These are phyloP conservation scores for Sparidentex hasta DNA, from an alignment of 2,797 vertebrate species.

Conservation along the genomic window DNA sequence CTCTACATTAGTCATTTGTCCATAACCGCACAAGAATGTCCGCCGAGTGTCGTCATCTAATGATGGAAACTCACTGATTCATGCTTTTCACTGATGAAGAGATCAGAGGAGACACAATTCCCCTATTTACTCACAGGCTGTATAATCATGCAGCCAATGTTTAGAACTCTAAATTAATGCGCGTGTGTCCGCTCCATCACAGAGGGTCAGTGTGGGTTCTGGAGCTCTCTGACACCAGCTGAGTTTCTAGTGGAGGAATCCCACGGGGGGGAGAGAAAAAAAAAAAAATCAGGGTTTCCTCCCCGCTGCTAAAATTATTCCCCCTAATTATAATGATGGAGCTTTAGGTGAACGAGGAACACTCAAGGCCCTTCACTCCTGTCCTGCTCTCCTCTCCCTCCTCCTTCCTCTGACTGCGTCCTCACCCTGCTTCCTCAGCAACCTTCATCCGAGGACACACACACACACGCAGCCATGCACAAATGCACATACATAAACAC, in stretches of 20 bases:
- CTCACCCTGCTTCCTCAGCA: slow-evolving; percentile 81
- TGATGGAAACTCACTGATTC: slow-evolving; percentile 59
- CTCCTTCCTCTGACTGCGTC: slow-evolving; percentile 78
- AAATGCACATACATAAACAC: slow-evolving; percentile 75
- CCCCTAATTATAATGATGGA: slow-evolving; percentile 76
- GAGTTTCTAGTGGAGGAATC: slow-evolving; percentile 65
- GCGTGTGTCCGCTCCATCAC: slow-evolving; percentile 35
- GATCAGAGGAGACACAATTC: slow-evolving; percentile 17
- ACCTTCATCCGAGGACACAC: slow-evolving; percentile 63
- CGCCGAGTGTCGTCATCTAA: slow-evolving; percentile 34
- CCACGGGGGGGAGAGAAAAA: slow-evolving; percentile 22
- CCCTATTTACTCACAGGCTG: background rate
- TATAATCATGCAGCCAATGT: background rate
- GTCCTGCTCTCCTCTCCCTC: slow-evolving; percentile 60
- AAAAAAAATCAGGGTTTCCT: slow-evolving; percentile 75
- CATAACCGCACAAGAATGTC: slow-evolving; percentile 51
- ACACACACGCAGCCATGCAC: slow-evolving; percentile 39
- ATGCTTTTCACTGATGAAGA: slow-evolving; percentile 36
- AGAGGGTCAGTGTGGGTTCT: slow-evolving; percentile 63
- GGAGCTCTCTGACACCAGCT: slow-evolving; percentile 47
- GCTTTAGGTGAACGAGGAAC: slow-evolving; percentile 76
- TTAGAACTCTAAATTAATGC: slow-evolving; percentile 4
- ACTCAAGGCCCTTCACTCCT: slow-evolving; percentile 75
- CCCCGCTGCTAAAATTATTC: slow-evolving; percentile 76
- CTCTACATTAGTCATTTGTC: slow-evolving; percentile 55